These are phyloP conservation scores for Galagoides demidoff DNA, from an alignment of 2,797 vertebrate genomes.

Conservation along the genomic window DNA sequence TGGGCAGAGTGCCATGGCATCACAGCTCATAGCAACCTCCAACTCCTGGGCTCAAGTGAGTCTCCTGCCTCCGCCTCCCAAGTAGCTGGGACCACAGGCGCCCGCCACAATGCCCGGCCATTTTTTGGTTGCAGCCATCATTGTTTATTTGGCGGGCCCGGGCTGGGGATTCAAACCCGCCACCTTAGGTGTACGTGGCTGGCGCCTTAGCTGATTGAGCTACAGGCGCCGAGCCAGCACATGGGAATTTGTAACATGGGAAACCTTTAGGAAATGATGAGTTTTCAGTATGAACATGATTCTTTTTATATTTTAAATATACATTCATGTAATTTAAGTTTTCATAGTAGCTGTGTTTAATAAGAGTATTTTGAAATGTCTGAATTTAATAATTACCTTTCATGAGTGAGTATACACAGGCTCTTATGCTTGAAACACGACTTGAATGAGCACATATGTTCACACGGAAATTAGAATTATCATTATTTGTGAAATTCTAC, in stretches of 20 bases:
- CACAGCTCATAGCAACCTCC: too few relatives aligned
- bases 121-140: too few relatives aligned
- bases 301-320: neutral
- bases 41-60: too few relatives aligned
- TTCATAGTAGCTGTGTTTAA: neutral
- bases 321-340: slow-evolving; percentile 10
- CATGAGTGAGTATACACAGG: neutral
- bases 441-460: neutral
- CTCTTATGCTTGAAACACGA: neutral
- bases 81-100: too few relatives aligned
- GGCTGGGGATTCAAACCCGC: too few relatives aligned
- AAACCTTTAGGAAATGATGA: neutral
- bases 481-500: neutral
- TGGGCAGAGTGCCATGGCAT: too few relatives aligned
- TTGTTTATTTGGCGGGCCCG: too few relatives aligned
- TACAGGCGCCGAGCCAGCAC: too few relatives aligned
- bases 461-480: neutral
- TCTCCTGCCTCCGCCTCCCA: too few relatives aligned
- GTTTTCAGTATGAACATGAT: neutral
- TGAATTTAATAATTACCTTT: neutral
- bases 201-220: too few relatives aligned
- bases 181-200: too few relatives aligned
- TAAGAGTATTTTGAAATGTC: neutral
- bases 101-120: too few relatives aligned
- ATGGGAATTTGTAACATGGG: neutral